These are phyloP conservation scores for Pseudomyrmex gracilis DNA, from an alignment of 1,140 invertebrate species.

Conservation along the genomic window DNA sequence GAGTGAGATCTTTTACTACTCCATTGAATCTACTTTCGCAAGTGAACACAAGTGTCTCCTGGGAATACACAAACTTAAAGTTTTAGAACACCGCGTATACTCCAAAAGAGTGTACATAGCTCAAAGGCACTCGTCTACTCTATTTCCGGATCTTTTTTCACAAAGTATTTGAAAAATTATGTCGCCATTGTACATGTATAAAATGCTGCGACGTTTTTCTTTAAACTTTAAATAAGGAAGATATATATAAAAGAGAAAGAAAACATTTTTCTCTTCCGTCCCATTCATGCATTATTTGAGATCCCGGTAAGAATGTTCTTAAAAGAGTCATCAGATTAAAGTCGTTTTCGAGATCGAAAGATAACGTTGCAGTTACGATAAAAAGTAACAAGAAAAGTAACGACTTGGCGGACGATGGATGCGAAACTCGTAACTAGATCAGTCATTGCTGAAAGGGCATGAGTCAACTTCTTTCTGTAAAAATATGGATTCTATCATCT, in stretches of 20 bases:
- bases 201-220: not conserved
- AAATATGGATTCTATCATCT: conserved; percentile 3
- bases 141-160: not conserved
- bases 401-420: not conserved
- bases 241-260: no score
- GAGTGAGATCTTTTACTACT: conserved; percentile 37
- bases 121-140: not conserved
- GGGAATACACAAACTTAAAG: conserved; percentile 29
- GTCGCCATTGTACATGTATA: not conserved
- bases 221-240: no score
- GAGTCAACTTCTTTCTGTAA: conserved; percentile 26
- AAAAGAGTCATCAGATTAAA: conserved; percentile 4
- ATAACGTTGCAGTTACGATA: conserved; percentile 7
- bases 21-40: conserved; percentile 28
- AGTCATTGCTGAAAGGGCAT: conserved; percentile 9
- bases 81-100: not conserved
- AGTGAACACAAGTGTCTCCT: conserved; percentile 19
- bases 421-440: conserved; percentile 3
- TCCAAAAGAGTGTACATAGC: conserved; percentile 4
- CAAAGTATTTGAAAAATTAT: conserved; percentile 25
- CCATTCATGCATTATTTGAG: no score
- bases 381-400: conserved; percentile 16
- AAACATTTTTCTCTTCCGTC: no score
- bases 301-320: no score
- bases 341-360: not conserved